Evolutionary conservation across 2,888 invertebrate species (phyloP), one percentile per base, ranked within the genome.

Genomic region (Oegoconia quadripuncta): DNA sequence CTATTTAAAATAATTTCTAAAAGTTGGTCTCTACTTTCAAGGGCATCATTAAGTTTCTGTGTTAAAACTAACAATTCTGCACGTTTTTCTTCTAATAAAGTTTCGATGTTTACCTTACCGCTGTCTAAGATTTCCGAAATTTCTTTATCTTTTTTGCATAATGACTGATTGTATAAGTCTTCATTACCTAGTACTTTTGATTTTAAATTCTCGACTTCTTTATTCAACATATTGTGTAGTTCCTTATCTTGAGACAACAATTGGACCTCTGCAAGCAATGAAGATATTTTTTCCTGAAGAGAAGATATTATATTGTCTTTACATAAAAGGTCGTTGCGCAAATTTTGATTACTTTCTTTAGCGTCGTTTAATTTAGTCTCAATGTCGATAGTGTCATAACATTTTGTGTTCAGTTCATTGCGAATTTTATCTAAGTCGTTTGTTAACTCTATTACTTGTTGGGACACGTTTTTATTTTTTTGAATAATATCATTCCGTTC

Each of bases 1-100:
- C 63, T 68, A 4, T 46, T 32, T 6, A 59, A 50, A 29, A 82
- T 56, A 29, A 46, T 61, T 12, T 51, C 46, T 13, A 77, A 46
- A n/a, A 59, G 35, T 12, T 57, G 36, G 25, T 64, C 52, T 41
- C 50, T 63, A 22, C 48, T 50, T 36, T 48, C 42, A 11, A 46
- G 12, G 17, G 41, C 26, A 29, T 61, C 36, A 17, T 44, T 33
- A 3, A 56, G 20, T 37, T 41, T 16, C 3, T 37, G 22, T 4
- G 23, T 36, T n/a, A 32, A 8, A n/a, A 34, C 33, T 27, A 30
- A 27, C 12, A 37, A 27, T 15, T 31, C 22, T 6, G 22, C 15
- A 14, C 39, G 39, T 36, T 59, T 64, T 3, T 58, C 44, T 44
- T 63, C 45, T 8, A 70, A 11, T 22, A 45, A 31, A 9, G 34